phyloP scores from a whole-genome alignment of 2,797 vertebrate species.

The Cottoperca gobio region DNA sequence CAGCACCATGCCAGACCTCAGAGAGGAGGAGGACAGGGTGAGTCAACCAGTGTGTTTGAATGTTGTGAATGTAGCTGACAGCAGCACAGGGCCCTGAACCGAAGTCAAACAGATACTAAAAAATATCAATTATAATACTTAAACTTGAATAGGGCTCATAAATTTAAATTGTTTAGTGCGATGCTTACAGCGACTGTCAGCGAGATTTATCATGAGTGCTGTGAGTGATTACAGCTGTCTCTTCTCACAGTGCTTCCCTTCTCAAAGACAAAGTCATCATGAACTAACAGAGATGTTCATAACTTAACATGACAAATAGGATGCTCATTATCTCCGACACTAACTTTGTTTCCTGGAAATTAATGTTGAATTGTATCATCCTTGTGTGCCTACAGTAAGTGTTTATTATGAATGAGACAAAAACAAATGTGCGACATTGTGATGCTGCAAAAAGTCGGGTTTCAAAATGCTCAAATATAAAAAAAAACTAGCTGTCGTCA shows the following conservation, averaged over 20 bases:
- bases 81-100: neutral
- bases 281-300: slow-evolving; percentile 20
- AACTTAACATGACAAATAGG: slow-evolving; percentile 2
- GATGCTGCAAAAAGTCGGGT: slow-evolving; percentile 26
- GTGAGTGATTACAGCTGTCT: slow-evolving; percentile 19
- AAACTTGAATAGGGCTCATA: neutral
- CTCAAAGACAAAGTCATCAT: slow-evolving; percentile 13
- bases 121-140: slow-evolving; percentile 10
- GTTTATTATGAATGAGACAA: neutral
- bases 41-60: slow-evolving; percentile 72
- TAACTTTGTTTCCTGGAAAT: slow-evolving; percentile 20
- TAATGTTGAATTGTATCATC: neutral
- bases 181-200: slow-evolving; percentile 1
- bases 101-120: neutral
- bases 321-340: slow-evolving; percentile 12
- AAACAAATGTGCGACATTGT: neutral
- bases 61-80: slow-evolving; percentile 5
- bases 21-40: slow-evolving; percentile 96
- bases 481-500: slow-evolving; percentile 31
- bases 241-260: neutral
- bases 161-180: neutral
- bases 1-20: slow-evolving; percentile 96
- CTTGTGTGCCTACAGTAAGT: neutral
- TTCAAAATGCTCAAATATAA: slow-evolving; percentile 25
- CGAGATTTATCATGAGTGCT: slow-evolving; percentile 20